phyloP scores from a whole-genome alignment of 2,888 invertebrate genomes.

The Ichneumoninae sp. region DNA sequence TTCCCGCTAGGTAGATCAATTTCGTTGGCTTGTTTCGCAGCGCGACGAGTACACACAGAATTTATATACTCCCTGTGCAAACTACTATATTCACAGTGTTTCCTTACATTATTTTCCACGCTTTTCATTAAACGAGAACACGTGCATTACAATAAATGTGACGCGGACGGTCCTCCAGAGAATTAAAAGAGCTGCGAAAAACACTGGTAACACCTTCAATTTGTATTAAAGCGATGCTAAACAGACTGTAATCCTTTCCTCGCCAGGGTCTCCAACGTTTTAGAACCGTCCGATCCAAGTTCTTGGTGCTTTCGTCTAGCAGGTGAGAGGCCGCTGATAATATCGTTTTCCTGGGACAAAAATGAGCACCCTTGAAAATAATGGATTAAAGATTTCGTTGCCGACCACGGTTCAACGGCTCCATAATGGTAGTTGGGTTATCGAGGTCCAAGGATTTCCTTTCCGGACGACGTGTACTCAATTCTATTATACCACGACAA shows the following conservation, averaged over 20 bases:
- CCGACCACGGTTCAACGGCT: neutral
- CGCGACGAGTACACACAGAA: constrained; percentile 6
- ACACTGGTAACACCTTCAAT: neutral
- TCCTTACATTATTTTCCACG: neutral
- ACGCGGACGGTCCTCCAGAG: neutral
- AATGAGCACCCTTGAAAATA: too few species aligned
- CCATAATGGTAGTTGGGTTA: neutral
- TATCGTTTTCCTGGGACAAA: too few species aligned
- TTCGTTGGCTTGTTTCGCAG: constrained; percentile 40
- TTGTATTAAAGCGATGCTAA: neutral
- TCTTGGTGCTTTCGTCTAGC: too few species aligned
- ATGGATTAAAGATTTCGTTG: neutral
- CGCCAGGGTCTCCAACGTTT: too few species aligned
- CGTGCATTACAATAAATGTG: neutral
- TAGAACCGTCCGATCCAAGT: too few species aligned
- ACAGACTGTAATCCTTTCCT: neutral
- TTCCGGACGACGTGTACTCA: neutral
- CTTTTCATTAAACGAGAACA: neutral
- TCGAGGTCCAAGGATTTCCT: neutral
- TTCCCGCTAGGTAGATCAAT: constrained; percentile 55
- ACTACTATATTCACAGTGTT: constrained; percentile 4
- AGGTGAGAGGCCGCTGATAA: too few species aligned
- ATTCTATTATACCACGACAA: neutral
- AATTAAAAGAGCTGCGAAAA: neutral
- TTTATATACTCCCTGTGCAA: constrained; percentile 11